A percentile compares a stretch with the other conserved stretches of the same genome.
Evolutionary conservation across 2,797 vertebrate species (phyloP).

Genomic region (Meda fulgida): DNA sequence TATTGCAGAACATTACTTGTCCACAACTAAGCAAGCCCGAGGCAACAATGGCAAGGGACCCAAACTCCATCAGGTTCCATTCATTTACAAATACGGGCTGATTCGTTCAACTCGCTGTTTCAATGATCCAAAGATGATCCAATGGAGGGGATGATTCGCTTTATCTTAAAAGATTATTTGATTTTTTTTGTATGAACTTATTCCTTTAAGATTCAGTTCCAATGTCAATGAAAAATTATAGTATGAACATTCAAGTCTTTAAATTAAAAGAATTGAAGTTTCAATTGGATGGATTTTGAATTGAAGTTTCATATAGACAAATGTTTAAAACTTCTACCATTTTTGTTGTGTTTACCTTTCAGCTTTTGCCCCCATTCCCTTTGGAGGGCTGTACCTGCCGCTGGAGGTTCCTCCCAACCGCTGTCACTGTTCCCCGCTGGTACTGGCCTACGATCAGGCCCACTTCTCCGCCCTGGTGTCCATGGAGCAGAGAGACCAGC

Average conservation of each 20-base stretch:
- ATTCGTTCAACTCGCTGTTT: not conserved
- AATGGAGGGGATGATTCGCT: not conserved
- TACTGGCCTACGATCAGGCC: constrained; percentile 97
- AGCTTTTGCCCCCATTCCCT: constrained; percentile 97
- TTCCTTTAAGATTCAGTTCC: not conserved
- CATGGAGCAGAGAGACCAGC: constrained; percentile 98
- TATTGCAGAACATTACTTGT: not conserved
- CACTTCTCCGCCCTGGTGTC: constrained; percentile 99
- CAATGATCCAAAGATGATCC: not conserved
- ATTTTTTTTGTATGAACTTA: not conserved
- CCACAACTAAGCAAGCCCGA: not conserved
- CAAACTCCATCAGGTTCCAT: not conserved
- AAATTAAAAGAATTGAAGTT: not conserved
- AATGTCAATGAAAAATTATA: not conserved
- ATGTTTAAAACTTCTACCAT: not conserved
- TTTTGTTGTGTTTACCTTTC: constrained; percentile 53
- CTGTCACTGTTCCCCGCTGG: constrained; percentile 97
- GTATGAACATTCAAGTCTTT: not conserved
- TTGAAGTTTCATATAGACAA: not conserved
- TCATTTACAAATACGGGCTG: not conserved
- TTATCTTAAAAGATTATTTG: too few species aligned
- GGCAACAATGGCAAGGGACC: not conserved
- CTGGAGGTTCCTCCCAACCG: constrained; percentile 95
- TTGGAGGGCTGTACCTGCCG: constrained; percentile 96
- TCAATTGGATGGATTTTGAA: not conserved